Base-by-base conservation (phyloP, 2,888 invertebrate genomes). In the Anthrax anthrax region DNA sequence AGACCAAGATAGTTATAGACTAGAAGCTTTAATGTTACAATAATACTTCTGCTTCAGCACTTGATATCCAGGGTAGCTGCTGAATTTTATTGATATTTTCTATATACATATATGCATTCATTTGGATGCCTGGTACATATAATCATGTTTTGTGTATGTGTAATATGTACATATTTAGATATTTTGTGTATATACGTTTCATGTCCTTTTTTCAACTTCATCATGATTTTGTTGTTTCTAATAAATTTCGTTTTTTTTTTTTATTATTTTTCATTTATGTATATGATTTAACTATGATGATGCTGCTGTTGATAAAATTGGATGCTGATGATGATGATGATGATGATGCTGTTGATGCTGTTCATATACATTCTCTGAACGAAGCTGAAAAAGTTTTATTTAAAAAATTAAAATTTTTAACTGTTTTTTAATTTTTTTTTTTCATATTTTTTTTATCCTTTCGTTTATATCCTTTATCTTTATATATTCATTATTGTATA, bases 81-180 rank as follows among this genome's bases (percentile, higher is more conserved):
- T 34, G 45, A 18, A 40, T 27, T 45, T 40, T 45, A 45, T 45
- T 40, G 45, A 45, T 40, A 36, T 45, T 45, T 23, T 45, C 19
- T 12, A 27, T 27, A 23, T 23, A 27, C 23, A 27, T 27, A 27
- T 27, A 2, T 27, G 2, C 29, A 9, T 23, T 23, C 4, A 23
- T 4, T 23, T 23, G 5, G 8, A 2, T 9, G 6, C 29, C 9
- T 8, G 37, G 37, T 16, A 16, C 6, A 37, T 16, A 16, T 3
- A 37, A 39, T 16, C 18, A 34, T 40, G 39, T 44, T 27, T 44
- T 27, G 10, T 14, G 23, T 27, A 27, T 27, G 1, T 27, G 23
- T 8, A 2, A 27, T 27, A 27, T 23, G 8, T 23, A 23, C 8
- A 23, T 27, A 27, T 27, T 27, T 2, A 1, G 5, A 2, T 27